Percentiles rank a stretch among this genome's conserved stretches.
phyloP scores from a whole-genome alignment of 2,113 vertebrate genomes.

The Psephotus haematonotus region DNA sequence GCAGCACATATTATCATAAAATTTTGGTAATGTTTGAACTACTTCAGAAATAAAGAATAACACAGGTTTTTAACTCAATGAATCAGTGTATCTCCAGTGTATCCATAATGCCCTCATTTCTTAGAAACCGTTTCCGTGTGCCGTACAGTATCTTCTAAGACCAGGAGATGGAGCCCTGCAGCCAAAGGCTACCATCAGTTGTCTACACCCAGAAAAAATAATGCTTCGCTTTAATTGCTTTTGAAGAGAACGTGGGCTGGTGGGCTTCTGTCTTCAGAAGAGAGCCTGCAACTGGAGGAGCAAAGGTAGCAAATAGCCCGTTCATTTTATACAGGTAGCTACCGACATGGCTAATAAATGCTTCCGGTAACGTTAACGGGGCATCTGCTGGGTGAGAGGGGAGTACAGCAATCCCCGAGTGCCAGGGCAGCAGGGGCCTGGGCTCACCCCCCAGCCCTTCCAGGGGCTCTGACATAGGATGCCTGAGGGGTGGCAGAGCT shows the following conservation, averaged over 20 bases:
- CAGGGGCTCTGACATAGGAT: not conserved
- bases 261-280: not conserved
- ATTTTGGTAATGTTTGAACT: not conserved
- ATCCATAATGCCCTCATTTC: not conserved
- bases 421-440: not conserved
- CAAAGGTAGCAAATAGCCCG: not conserved
- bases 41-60: not conserved
- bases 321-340: not conserved
- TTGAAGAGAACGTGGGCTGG: not conserved
- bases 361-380: rapidly evolving
- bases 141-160: not conserved
- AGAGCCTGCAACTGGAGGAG: not conserved
- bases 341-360: not conserved
- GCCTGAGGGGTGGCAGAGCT: not conserved
- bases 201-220: not conserved
- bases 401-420: not conserved
- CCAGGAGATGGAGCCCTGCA: constrained; percentile 62
- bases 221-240: rapidly evolving
- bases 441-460: not conserved
- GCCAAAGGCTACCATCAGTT: not conserved
- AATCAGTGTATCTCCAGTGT: not conserved
- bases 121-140: not conserved
- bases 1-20: not conserved
- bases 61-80: not conserved
- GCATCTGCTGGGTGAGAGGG: not conserved